These are phyloP conservation scores for Cerastis rubricosa DNA, from an alignment of 2,888 invertebrate genomes.

Conservation along the genomic window DNA sequence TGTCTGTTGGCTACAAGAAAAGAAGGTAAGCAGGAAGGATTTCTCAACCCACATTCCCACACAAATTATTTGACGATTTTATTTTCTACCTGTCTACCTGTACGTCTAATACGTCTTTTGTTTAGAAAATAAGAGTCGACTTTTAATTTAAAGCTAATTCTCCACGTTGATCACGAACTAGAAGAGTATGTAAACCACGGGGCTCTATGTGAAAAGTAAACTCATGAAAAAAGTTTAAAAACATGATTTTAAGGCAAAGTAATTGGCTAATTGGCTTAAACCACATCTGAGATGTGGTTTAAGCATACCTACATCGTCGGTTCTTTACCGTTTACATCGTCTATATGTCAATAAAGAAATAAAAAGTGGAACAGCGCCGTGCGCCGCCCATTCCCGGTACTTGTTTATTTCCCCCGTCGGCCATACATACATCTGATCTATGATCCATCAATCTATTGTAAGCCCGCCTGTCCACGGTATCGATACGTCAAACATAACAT, in stretches of 20 bases:
- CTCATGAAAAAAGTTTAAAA: not conserved
- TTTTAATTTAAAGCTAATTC: not conserved
- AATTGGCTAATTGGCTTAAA: no score
- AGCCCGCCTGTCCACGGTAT: constrained; percentile 49
- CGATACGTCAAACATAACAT: constrained; percentile 56
- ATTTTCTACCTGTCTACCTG: no score
- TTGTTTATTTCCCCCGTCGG: constrained; percentile 60
- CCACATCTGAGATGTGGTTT: not conserved
- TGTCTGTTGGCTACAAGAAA: no score
- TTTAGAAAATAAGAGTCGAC: not conserved
- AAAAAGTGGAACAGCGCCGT: not conserved
- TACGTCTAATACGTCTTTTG: not conserved
- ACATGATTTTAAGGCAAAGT: constrained; percentile 9
- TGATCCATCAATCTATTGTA: constrained; percentile 59
- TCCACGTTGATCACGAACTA: not conserved
- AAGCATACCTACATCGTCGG: not conserved
- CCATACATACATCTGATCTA: constrained; percentile 54
- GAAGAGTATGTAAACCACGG: not conserved
- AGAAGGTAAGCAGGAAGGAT: no score
- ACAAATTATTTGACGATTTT: no score
- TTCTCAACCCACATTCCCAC: no score
- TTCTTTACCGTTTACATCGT: not conserved
- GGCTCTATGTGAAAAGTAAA: not conserved
- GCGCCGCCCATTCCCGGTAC: constrained; percentile 3
- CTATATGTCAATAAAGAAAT: constrained; percentile 22